phyloP scores from a whole-genome alignment of 2,113 vertebrate species.

The Sylvilagus bachmani region DNA sequence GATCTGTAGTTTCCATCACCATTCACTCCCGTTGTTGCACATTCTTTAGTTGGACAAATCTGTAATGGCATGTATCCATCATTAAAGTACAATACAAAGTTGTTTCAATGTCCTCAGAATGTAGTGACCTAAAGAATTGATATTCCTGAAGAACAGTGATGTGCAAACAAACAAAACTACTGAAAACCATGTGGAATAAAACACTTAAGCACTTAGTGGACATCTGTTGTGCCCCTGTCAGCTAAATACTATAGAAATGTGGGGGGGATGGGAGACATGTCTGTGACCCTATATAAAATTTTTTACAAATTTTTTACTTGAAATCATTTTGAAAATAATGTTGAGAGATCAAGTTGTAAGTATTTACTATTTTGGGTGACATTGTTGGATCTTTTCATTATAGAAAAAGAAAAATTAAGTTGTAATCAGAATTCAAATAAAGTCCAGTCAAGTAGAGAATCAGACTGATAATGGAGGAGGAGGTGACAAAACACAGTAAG shows the following conservation, averaged over 20 bases:
- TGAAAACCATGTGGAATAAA: not conserved
- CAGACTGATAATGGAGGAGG: not conserved
- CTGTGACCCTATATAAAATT: not conserved
- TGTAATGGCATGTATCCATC: not conserved
- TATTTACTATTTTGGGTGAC: not conserved
- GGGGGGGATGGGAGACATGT: not conserved
- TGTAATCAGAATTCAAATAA: not conserved
- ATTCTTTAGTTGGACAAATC: not conserved
- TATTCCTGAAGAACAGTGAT: not conserved
- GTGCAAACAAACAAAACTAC: not conserved
- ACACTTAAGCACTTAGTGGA: not conserved
- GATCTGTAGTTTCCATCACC: not conserved
- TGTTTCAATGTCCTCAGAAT: not conserved
- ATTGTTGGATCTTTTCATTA: not conserved
- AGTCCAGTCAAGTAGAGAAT: constrained; percentile 10
- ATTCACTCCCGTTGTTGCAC: not conserved
- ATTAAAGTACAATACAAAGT: not conserved
- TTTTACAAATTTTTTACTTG: not conserved
- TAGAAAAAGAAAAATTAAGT: constrained; percentile 6
- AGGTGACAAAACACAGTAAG: not conserved
- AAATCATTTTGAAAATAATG: constrained; percentile 27
- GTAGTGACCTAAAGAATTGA: not conserved
- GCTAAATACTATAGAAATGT: not conserved
- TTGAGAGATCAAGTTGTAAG: not conserved
- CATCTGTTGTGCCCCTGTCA: not conserved